Evolutionary conservation across 92 coral and sea anemone genomes (phyloP), one percentile per base, ranked within the genome.

Genomic region (Plumapathes pennacea): DNA sequence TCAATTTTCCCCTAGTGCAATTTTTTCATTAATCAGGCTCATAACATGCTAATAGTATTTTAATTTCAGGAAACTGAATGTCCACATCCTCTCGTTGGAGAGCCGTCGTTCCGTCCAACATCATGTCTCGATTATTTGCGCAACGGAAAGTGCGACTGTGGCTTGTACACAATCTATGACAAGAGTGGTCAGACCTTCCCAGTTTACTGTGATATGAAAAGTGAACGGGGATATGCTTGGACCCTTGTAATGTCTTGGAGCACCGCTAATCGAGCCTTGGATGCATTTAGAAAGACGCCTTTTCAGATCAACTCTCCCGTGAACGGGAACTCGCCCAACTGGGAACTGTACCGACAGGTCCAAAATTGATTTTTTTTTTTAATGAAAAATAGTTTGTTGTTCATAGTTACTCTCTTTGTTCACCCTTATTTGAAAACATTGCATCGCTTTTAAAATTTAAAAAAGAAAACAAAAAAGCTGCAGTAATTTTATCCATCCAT

Each of bases 231-330:
- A 20, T 53, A 54, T 65, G 73, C 73, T 38, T 65, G 73, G 73
- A 66, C 73, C 12, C 52, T 52, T 5, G 52, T 66, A 39, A 66
- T 66, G 73, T 66, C 73, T n/a, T 65, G 73, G 73, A 65, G 62
- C 50, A 26, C 12, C 21, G 30, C 26, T 6, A 14, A 55, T 28
- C 65, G 76, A 1, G 36, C 13, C 1, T n/a, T 52, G 0, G 22
- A 8, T 3, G 50, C 39, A 14, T 54, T 68, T 38, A 11, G 1
- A 25, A n/a, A 6, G 6, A 4, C 20, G 4, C 50, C 38, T 32
- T 55, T 55, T 18, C 41, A 40, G 46, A 40, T 2, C 9, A 68
- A 68, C 56, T 11, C 57, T n/a, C 76, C 76, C 54, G 57, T 68
- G 18, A 41, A 68, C 45, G 57, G 55, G 56, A 68, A 68, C 65